A percentile compares a stretch with the other conserved stretches of the same genome.
Evolutionary conservation across 2,113 vertebrate genomes (phyloP).

Genomic region (Stegostoma tigrinum): DNA sequence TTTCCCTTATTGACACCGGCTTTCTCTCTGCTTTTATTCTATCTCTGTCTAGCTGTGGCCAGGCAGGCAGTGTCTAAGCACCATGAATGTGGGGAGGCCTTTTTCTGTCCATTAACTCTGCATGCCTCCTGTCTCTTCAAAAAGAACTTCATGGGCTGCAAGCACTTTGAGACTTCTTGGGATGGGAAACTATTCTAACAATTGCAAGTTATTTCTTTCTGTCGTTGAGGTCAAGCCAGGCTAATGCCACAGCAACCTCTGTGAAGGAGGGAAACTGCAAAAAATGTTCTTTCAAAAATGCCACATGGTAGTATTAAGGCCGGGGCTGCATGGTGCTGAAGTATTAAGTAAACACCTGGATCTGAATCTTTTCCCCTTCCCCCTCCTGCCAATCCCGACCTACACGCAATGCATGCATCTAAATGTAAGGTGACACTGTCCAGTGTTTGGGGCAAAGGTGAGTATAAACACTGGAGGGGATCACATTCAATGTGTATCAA

Average conservation of each 20-base stretch:
- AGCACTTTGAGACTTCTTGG: neutral
- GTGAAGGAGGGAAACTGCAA: neutral
- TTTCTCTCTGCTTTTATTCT: neutral
- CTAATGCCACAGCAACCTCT: neutral
- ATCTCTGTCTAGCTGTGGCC: neutral
- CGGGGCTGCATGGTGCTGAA: neutral
- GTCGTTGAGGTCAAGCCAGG: neutral
- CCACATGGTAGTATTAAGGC: neutral
- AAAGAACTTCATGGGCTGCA: neutral
- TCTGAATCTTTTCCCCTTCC: neutral
- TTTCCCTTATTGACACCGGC: neutral
- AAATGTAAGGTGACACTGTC: neutral
- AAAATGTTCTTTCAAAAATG: neutral
- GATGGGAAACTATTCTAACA: neutral
- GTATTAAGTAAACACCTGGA: constrained; percentile 1
- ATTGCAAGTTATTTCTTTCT: neutral
- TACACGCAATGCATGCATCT: neutral
- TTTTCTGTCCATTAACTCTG: neutral
- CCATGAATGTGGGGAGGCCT: neutral
- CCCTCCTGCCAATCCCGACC: neutral
- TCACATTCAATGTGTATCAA: neutral
- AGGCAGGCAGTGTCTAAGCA: neutral
- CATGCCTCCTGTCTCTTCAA: neutral
- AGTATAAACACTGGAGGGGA: neutral
- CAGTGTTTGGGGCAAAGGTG: constrained; percentile 10